phyloP scores from a whole-genome alignment of 2,888 invertebrate genomes.

The Trissolcus japonicus region DNA sequence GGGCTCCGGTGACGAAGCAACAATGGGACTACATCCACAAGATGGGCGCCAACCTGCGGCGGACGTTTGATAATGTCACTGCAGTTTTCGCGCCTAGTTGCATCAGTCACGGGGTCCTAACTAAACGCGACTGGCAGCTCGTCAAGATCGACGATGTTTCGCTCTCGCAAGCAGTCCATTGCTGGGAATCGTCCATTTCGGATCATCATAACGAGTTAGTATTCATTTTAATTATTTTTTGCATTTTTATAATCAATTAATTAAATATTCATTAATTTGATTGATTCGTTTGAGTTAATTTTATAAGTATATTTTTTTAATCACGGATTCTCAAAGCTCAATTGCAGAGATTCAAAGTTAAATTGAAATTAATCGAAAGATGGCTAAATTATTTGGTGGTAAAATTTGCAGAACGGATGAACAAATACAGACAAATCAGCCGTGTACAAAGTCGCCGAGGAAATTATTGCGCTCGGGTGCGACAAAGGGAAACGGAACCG shows the following conservation, averaged over 20 bases:
- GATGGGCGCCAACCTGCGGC: constrained; percentile 89
- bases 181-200: constrained; percentile 83
- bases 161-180: constrained; percentile 88
- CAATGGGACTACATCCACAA: constrained; percentile 96
- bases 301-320: too few relatives aligned
- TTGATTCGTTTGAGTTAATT: too few relatives aligned
- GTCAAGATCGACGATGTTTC: constrained; percentile 91
- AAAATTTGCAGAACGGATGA: constrained; percentile 62
- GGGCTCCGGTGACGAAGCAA: constrained; percentile 89
- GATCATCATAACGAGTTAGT: constrained; percentile 46
- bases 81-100: constrained; percentile 96
- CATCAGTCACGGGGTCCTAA: constrained; percentile 92
- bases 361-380: not conserved
- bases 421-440: constrained; percentile 68
- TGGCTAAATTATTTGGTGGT: not conserved
- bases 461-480: constrained; percentile 66
- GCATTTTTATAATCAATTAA: too few relatives aligned
- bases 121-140: constrained; percentile 90
- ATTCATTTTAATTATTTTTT: constrained; percentile 6
- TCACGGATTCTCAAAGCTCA: too few relatives aligned
- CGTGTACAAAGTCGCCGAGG: constrained; percentile 67
- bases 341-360: not conserved
- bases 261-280: too few relatives aligned
- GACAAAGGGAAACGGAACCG: constrained; percentile 67
- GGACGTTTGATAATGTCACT: constrained; percentile 89